Evolutionary conservation across 2,113 vertebrate genomes (phyloP).

Genomic region (Notechis scutatus): DNA sequence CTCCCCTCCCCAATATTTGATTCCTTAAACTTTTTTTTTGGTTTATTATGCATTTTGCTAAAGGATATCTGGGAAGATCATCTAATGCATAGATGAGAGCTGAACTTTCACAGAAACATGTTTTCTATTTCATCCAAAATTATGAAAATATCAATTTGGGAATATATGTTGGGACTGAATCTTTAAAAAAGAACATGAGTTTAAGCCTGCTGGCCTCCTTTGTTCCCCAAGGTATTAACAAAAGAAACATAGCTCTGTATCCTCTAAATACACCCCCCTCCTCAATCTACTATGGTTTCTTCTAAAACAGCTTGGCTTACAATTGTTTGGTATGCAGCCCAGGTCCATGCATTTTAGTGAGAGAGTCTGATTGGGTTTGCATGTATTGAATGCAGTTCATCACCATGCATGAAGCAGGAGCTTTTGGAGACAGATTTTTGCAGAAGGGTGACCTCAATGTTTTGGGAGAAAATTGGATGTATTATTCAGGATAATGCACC

Average conservation of each 20-base stretch:
- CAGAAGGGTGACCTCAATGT: neutral
- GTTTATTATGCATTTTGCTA: neutral
- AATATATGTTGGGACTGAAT: neutral
- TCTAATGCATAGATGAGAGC: neutral
- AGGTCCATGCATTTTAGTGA: neutral
- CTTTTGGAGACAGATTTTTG: neutral
- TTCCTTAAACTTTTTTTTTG: neutral
- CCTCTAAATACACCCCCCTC: neutral
- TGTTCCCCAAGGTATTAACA: neutral
- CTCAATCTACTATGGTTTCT: neutral
- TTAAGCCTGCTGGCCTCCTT: neutral
- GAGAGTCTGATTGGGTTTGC: constrained; percentile 1
- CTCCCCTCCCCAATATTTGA: neutral
- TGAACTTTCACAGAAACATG: neutral
- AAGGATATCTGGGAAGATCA: neutral
- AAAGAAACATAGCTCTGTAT: neutral
- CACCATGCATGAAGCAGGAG: neutral
- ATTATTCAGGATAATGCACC: neutral
- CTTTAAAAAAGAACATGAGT: neutral
- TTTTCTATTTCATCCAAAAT: neutral
- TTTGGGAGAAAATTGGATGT: neutral
- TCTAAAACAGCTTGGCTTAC: neutral
- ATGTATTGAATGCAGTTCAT: constrained; percentile 11
- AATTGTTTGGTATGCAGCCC: constrained; percentile 6
- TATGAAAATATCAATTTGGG: neutral